Percentiles rank a stretch among this genome's conserved stretches.
phyloP scores from a whole-genome alignment of 2,888 invertebrate genomes.

The Cataglyphis livida region DNA sequence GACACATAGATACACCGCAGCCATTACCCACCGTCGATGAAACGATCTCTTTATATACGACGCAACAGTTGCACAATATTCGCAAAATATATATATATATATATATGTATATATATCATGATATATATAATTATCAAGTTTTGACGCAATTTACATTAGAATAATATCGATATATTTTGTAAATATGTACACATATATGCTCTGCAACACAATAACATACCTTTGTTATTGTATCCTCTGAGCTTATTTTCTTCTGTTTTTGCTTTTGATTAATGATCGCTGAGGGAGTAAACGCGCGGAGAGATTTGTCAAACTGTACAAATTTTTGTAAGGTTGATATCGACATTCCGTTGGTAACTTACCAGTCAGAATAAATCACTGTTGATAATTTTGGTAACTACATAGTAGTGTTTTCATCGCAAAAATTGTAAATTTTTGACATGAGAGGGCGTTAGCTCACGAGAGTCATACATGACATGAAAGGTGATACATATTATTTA shows the following conservation, averaged over 20 bases:
- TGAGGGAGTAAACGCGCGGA: neutral
- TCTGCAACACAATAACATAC: neutral
- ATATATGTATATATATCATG: neutral
- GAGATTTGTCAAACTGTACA: neutral
- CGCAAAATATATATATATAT: neutral
- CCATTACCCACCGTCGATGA: constrained; percentile 33
- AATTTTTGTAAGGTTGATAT: neutral
- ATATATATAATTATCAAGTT: neutral
- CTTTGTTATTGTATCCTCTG: neutral
- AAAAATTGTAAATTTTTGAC: no score
- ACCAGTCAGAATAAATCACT: no score
- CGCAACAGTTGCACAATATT: neutral
- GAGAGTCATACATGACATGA: no score
- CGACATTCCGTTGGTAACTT: neutral
- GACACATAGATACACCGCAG: constrained; percentile 38
- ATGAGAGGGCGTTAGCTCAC: no score
- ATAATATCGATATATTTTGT: neutral
- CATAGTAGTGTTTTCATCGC: no score
- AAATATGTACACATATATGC: neutral
- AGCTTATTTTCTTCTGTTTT: neutral
- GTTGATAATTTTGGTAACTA: no score
- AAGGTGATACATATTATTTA: no score
- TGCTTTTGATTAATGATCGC: neutral
- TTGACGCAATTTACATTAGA: neutral
- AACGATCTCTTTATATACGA: neutral